Base-by-base conservation (phyloP, 53 echinoderm and acorn worm species). In the Luidia sarsii region DNA sequence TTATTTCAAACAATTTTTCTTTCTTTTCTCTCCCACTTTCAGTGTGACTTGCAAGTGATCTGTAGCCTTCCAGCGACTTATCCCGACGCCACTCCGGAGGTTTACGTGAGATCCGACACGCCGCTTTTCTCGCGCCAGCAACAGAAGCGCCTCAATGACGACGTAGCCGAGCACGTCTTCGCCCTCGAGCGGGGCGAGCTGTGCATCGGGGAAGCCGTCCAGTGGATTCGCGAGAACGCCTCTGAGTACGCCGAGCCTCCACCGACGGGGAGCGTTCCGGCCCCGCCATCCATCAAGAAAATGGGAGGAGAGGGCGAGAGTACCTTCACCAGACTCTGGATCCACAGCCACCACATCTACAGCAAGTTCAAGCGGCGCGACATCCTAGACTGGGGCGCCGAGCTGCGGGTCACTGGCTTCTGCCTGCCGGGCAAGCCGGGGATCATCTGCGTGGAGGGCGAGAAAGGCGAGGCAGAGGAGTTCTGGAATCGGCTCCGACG, bases 341-440 rank as follows among this genome's bases (percentile, higher is more conserved):
- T 97, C 33, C 91, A 90, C 23, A 93, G 97, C 55, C 97, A 97
- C 65, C 97, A 97, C 50, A 97, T 97, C 21, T 92, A 92, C 75
- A 97, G 97, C 75, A 90, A 93, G 67, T 89, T 87, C 52, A 97
- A 97, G 51, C 65, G 97, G 37, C 64, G 89, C 64, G 87, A 93
- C 43, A 91, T 97, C 39, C 68, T 93, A 39, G 97, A 88, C 24
- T 88, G 90, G 93, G 83, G 89, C 9, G 51, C 75, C 30, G 91
- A 92, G 39, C 46, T 86, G 37, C 70, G 56, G 16, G 70, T 97
- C 19, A 93, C 88, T 16, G 97, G 97, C 16, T 97, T 97, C 62
- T 91, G 85, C 41, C 87, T 97, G 20, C 97, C 97, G 37, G 97
- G 97, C 10, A 97, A 93, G 64, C 97, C 97, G 27, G 97, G 97